These are phyloP conservation scores for Loris lydekkerianus DNA, from an alignment of 2,797 vertebrate genomes.

Conservation along the genomic window DNA sequence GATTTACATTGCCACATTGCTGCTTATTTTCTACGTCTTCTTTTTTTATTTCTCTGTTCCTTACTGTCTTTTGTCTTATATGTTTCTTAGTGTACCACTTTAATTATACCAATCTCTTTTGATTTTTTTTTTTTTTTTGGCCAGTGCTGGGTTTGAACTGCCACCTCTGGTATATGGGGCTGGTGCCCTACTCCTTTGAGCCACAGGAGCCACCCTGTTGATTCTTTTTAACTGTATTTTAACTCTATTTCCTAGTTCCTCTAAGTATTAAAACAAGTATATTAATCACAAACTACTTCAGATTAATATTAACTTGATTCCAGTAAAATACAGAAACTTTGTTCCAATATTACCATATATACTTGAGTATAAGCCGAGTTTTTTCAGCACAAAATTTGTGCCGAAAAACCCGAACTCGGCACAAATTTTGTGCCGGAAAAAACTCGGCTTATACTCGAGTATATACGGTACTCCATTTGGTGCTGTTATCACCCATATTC, in stretches of 20 bases:
- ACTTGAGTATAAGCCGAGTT: too few relatives aligned
- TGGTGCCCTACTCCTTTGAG: too few relatives aligned
- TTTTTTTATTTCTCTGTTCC: not conserved
- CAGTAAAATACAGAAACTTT: not conserved
- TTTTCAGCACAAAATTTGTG: too few relatives aligned
- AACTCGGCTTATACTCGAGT: too few relatives aligned
- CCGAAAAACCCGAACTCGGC: too few relatives aligned
- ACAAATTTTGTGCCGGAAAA: too few relatives aligned
- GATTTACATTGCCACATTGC: not conserved
- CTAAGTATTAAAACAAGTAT: not conserved
- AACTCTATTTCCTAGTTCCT: not conserved
- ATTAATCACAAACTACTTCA: not conserved
- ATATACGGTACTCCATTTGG: not conserved
- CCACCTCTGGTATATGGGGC: too few relatives aligned
- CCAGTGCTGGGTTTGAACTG: too few relatives aligned
- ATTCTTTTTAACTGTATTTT: not conserved
- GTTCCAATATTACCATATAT: not conserved
- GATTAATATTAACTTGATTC: not conserved
- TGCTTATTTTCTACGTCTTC: not conserved
- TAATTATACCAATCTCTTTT: not conserved
- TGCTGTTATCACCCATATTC: not conserved
- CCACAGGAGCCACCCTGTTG: too few relatives aligned
- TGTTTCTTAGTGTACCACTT: not conserved
- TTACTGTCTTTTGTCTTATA: not conserved
- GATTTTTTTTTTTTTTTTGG: not conserved